Percentiles rank a stretch among this genome's conserved stretches.
phyloP scores from a whole-genome alignment of 2,113 vertebrate genomes.

The Halichoerus grypus region DNA sequence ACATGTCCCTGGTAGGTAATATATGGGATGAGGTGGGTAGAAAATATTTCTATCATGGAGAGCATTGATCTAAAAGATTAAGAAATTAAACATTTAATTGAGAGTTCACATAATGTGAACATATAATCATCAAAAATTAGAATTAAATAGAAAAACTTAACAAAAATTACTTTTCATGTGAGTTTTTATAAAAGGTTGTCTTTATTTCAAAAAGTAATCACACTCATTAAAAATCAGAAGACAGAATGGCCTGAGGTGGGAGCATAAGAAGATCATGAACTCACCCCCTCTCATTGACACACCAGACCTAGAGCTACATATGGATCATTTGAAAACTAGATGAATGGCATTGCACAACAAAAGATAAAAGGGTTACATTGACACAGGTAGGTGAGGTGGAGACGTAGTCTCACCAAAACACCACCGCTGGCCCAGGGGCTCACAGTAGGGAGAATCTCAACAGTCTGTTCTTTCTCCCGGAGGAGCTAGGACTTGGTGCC shows the following conservation, averaged over 20 bases:
- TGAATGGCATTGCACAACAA: neutral
- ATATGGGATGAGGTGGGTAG: neutral
- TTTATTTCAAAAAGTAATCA: neutral
- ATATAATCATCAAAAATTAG: neutral
- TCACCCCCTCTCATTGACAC: neutral
- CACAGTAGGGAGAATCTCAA: neutral
- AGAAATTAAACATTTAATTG: slow-evolving; percentile 21
- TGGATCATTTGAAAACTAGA: neutral
- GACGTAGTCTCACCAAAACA: neutral
- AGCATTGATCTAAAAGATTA: neutral
- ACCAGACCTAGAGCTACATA: neutral
- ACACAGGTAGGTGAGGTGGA: neutral
- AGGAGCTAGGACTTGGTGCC: neutral
- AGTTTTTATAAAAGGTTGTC: neutral
- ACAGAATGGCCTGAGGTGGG: neutral
- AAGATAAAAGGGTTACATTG: neutral
- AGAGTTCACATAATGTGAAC: neutral
- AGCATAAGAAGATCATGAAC: neutral
- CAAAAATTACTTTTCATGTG: neutral
- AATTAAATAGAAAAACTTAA: neutral
- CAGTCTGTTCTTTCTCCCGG: neutral
- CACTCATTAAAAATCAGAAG: neutral
- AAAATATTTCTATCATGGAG: neutral
- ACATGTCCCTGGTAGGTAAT: neutral
- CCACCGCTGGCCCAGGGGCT: neutral